Base-by-base conservation (phyloP, 2,797 vertebrate species). In the Arctocebus calabarensis region DNA sequence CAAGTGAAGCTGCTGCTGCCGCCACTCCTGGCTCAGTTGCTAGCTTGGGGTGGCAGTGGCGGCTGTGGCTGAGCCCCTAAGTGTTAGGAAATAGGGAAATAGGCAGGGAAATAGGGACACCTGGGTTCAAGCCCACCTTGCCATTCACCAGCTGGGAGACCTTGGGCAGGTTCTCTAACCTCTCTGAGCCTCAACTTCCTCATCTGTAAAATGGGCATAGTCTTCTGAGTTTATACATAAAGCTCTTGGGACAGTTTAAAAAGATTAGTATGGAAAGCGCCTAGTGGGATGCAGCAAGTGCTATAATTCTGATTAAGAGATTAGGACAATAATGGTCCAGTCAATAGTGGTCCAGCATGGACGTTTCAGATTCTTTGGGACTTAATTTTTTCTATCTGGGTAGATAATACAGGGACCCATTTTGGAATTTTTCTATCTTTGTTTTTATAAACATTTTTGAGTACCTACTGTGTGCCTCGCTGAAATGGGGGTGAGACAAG, bases 21-120 rank as follows among this genome's bases (percentile, higher is more conserved):
- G 4, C 25, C 5, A 3, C 1, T 5, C n/a, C 43, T 1, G 55
- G 64, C 64, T 66, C 40, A 22, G n/a, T 14, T 0, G 0, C 20
- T 7, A 4, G 34, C 77, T 75, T 45, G 37, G 4, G 16, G 3
- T 7, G 3, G 57, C 12, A 8, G 34, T 7, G 22, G 37, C 0
- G 17, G 43, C 85, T 78, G 34, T 59, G 79, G 27, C 17, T 4
- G 13, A 74, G 29, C 10, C 10, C 5, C 5, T 13, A 0, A 16
- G 55, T 20, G 62, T 11, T 55, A 40, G 40, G 40, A 40, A 40
- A 12, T 3, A 62, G 62, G 34, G 16, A 86, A 52, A 61, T 0
- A 0, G 11, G 3, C 25, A 5, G 48, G 20, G 2, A 79, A 34
- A 84, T 29, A 22, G 5, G 20, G 43, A 19, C 17, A 16, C 22